Percentiles rank a stretch among this genome's conserved stretches.
phyloP scores from a whole-genome alignment of 2,888 invertebrate species.

The Melinaea menophilus region DNA sequence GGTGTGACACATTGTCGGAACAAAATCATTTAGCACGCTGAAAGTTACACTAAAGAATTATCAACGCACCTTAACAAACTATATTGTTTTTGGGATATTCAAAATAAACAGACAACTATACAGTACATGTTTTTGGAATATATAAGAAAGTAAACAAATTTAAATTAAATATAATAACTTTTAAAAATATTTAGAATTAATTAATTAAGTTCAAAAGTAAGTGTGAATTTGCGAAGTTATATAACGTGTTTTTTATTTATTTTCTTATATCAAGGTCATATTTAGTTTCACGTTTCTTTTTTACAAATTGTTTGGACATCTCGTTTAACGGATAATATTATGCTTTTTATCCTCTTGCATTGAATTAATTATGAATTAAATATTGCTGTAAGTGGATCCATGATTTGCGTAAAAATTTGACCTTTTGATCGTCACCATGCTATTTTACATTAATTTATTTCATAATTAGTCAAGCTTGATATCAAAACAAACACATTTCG shows the following conservation, averaged over 20 bases:
- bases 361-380: background rate
- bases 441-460: too few relatives aligned
- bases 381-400: background rate
- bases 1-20: conserved; percentile 1
- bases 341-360: background rate
- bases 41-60: conserved; percentile 3
- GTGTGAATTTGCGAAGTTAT: too few relatives aligned
- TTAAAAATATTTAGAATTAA: too few relatives aligned
- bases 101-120: background rate
- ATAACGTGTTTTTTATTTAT: too few relatives aligned
- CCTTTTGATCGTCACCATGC: background rate
- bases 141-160: too few relatives aligned
- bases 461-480: too few relatives aligned
- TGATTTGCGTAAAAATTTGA: background rate
- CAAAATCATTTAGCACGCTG: background rate
- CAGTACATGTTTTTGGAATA: too few relatives aligned
- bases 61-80: background rate
- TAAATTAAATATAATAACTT: too few relatives aligned
- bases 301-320: background rate
- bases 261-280: too few relatives aligned
- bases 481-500: too few relatives aligned
- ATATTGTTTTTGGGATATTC: background rate
- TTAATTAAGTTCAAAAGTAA: too few relatives aligned
- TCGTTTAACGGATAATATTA: background rate
- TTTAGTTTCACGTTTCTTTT: background rate